Evolutionary conservation across 2,113 vertebrate genomes (phyloP).

Genomic region (Heliornis fulica): DNA sequence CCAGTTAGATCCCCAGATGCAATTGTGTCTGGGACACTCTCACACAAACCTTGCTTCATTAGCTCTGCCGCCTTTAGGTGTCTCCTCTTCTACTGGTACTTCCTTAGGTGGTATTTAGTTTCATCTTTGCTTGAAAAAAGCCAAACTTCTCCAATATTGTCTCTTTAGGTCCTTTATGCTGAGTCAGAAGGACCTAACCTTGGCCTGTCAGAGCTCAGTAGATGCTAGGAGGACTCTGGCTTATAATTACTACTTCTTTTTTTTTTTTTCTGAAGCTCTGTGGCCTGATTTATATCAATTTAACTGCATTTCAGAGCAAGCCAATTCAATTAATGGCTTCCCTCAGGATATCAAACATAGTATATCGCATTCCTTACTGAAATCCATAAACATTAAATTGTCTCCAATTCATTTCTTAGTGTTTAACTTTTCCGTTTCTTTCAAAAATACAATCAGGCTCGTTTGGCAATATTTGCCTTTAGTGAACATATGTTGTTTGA

Average conservation of each 20-base stretch:
- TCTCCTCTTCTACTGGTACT: neutral
- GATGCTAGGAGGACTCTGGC: neutral
- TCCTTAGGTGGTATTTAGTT: neutral
- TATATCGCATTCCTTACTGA: constrained; percentile 11
- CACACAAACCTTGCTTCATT: neutral
- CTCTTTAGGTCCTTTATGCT: neutral
- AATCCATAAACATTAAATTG: constrained; percentile 23
- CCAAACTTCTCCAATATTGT: neutral
- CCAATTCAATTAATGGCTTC: constrained; percentile 18
- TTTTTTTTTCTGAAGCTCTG: neutral
- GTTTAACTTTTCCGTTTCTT: neutral
- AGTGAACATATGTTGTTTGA: neutral
- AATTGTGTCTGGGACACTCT: rapidly evolving
- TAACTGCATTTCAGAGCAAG: constrained; percentile 15
- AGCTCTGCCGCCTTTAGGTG: neutral
- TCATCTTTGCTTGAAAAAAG: neutral
- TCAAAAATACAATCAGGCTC: neutral
- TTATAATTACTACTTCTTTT: neutral
- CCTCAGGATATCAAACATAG: neutral
- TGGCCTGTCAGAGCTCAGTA: neutral
- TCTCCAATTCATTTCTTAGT: neutral
- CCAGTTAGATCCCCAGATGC: neutral
- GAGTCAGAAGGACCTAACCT: neutral
- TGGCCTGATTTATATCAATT: constrained; percentile 1
- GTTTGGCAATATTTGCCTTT: constrained; percentile 9